Evolutionary conservation across 2,113 vertebrate species (phyloP), one percentile per base, ranked within the genome.

Genomic region (Theropithecus gelada): DNA sequence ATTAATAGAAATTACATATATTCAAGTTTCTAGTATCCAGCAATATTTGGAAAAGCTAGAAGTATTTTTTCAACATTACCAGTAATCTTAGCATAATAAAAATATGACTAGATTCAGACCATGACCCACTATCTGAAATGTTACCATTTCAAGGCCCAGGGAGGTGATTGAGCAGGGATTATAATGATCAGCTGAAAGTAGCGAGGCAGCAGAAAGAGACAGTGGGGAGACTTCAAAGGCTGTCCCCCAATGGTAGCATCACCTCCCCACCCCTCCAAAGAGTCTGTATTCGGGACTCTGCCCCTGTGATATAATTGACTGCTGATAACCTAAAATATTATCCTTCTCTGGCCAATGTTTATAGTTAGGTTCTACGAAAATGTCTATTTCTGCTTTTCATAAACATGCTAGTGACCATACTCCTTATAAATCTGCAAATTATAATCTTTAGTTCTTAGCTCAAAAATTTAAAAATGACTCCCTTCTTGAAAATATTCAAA

Each of bases 401-500:
- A 86, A 88, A 35, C 6, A 83, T 72, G 35, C 27, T 50, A 78
- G 52, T 87, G 72, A 72, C 27, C 35, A 88, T 32, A 75, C 22
- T 73, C 43, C 57, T 93, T 52, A 66, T 83, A 80, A 81, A 48
- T 35, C 18, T 83, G 3, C n/a, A 90, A 96, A 30, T 64, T 14
- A 40, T 59, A 55, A 73, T 83, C 52, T 68, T 97, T 38, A 50
- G 25, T 57, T 90, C 35, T 93, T 84, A 73, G 45, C 52, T 72
- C 27, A 72, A 96, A 94, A 48, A 4, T 50, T 55, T 76, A 9
- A 91, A 72, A 96, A 64, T 82, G 90, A 97, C 72, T 86, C 32
- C 23, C 59, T 70, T 93, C 14, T 93, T n/a, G 70, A 82, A 92
- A 86, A 86, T 93, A 52, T 66, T 48, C 38, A 92, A n/a, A 94